These are phyloP conservation scores for Monopterus albus DNA, from an alignment of 2,113 vertebrate species.

Conservation along the genomic window DNA sequence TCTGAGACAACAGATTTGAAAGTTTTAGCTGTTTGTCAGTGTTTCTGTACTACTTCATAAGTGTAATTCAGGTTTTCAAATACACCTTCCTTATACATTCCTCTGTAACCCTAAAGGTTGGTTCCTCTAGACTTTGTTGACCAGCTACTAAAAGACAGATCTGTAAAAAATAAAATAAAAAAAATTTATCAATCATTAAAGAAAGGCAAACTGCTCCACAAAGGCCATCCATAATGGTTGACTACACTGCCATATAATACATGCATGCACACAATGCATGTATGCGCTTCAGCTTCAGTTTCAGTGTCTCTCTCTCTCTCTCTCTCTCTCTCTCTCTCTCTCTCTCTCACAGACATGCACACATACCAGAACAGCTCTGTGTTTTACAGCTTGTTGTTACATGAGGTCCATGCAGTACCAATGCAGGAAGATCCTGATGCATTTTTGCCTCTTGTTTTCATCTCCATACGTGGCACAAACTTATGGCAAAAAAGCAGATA, in stretches of 20 bases:
- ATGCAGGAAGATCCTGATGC: constrained; percentile 62
- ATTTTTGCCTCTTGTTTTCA: constrained; percentile 20
- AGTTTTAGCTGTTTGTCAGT: constrained; percentile 6
- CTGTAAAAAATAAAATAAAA: constrained; percentile 48
- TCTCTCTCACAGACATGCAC: constrained; percentile 32
- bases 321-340: too few species aligned
- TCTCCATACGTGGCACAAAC: constrained; percentile 65
- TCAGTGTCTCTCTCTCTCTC: too few species aligned
- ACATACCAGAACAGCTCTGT: constrained; percentile 45
- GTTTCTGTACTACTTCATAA: constrained; percentile 7
- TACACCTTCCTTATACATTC: constrained; percentile 57
- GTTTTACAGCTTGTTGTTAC: constrained; percentile 57
- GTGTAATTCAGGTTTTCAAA: constrained; percentile 2
- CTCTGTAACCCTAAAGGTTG: constrained; percentile 19
- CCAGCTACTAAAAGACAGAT: constrained; percentile 58
- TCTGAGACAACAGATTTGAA: constrained; percentile 5
- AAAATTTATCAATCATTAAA: constrained; percentile 78
- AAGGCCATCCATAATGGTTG: constrained; percentile 38
- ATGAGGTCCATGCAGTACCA: constrained; percentile 78
- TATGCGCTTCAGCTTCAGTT: constrained; percentile 11
- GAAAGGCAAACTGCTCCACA: constrained; percentile 73
- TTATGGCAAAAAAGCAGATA: constrained; percentile 61
- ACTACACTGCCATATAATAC: constrained; percentile 27
- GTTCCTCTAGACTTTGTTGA: constrained; percentile 36
- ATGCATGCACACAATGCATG: constrained; percentile 39